Base-by-base conservation (phyloP, 2,888 invertebrate genomes). In the Scaptomyza parva region DNA sequence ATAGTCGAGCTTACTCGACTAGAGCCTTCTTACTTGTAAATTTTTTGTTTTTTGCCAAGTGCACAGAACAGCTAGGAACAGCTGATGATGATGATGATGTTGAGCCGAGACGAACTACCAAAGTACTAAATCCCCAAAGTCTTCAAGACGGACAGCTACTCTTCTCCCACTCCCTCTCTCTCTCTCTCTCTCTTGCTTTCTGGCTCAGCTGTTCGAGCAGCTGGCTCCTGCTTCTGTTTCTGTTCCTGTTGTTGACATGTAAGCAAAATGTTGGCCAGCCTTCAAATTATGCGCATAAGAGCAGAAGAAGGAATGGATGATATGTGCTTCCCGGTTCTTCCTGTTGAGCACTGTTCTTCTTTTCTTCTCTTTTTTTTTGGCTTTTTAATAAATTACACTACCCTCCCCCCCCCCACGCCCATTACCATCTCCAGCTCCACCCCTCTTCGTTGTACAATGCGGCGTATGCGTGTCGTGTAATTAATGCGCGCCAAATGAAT, bases 401-500 rank as follows among this genome's bases (percentile, higher is more conserved):
- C 50, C 59, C 51, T 30, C 50, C 58, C 20, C n/a, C 3, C 11
- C 1, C 48, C 43, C 41, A 35, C 11, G 9, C 17, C n/a, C 26
- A 22, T 14, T 9, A 24, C 9, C 7, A 30, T 12, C 28, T 28
- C 20, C 60, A 20, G 1, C 1, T 33, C 20, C 35, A 2, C 17
- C 7, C 48, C n/a, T n/a, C n/a, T n/a, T n/a, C n/a, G n/a, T n/a
- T n/a, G 40, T 40, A 41, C 79, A 33, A 41, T 58, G 55, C 51
- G 66, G 58, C 76, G 66, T 70, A 86, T 82, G 86, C 83, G 88
- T 83, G 86, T 84, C 84, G 67, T 88, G 86, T 88, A 84, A 84
- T 84, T 84, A 84, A 84, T 88, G 80, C 86, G 67, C 70, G 67
- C 70, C 88, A 82, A 87, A 87, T 87, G 81, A 87, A 82, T 85